Conservation (phyloP, 2,888 invertebrate genomes). For the Liodrosophila aerea region DNA sequence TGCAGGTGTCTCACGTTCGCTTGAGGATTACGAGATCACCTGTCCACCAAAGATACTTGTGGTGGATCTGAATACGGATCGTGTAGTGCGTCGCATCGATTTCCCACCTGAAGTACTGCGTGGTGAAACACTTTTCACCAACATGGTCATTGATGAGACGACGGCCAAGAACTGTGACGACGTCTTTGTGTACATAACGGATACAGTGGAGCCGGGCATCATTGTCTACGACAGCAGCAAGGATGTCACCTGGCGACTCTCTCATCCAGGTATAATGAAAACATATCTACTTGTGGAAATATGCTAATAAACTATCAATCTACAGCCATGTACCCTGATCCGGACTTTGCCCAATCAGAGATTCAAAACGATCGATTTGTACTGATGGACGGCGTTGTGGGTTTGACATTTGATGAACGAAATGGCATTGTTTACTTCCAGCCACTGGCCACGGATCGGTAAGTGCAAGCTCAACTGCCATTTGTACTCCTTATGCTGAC, state of each 20-base stretch:
- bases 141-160: constrained; percentile 90
- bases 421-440: constrained; percentile 85
- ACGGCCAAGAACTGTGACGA: constrained; percentile 88
- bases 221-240: constrained; percentile 86
- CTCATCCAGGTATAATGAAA: constrained; percentile 84
- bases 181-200: constrained; percentile 90
- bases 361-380: constrained; percentile 87
- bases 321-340: constrained; percentile 91
- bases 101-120: constrained; percentile 89
- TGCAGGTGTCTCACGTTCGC: constrained; percentile 85
- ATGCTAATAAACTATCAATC: background rate
- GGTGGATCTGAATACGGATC: constrained; percentile 89
- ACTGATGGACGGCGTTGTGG: constrained; percentile 88
- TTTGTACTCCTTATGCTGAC: background rate
- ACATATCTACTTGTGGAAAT: too few relatives aligned
- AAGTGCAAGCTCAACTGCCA: constrained; percentile 17
- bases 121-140: constrained; percentile 90
- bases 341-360: constrained; percentile 89
- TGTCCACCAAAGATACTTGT: constrained; percentile 92
- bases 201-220: constrained; percentile 91
- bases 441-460: constrained; percentile 87
- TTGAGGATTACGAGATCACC: constrained; percentile 86
- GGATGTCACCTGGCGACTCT: constrained; percentile 90
- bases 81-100: constrained; percentile 84
- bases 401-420: constrained; percentile 85